Percentiles rank a stretch among this genome's conserved stretches.
phyloP scores from a whole-genome alignment of 2,888 invertebrate species.

The Mimachlamys varia region DNA sequence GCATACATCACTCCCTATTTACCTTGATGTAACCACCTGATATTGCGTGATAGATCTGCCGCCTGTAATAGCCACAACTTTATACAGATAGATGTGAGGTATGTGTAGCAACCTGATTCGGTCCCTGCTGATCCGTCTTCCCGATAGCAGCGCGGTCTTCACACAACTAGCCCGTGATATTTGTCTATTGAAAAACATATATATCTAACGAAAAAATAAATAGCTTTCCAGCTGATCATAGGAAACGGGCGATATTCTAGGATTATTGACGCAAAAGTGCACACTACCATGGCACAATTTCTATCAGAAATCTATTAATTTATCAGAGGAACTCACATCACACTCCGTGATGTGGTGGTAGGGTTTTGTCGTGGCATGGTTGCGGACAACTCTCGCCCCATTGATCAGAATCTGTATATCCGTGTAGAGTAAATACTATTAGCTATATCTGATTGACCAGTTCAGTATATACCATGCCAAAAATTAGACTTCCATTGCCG shows the following conservation, averaged over 20 bases:
- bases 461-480: constrained; percentile 31
- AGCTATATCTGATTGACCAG: neutral
- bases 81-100: constrained; percentile 4
- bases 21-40: neutral
- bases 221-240: neutral
- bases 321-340: neutral
- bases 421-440: constrained; percentile 10
- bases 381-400: neutral
- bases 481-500: neutral
- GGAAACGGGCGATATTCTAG: constrained; percentile 6
- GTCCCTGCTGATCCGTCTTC: neutral
- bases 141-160: neutral
- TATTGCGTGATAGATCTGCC: neutral
- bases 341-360: neutral
- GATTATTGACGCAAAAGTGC: constrained; percentile 14
- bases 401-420: neutral
- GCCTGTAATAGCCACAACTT: neutral
- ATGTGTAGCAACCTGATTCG: neutral
- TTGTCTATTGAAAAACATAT: neutral
- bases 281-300: neutral
- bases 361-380: neutral
- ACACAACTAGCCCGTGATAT: neutral
- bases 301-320: constrained; percentile 33
- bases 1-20: neutral
- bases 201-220: neutral